phyloP scores from a whole-genome alignment of 2,797 vertebrate species.

The Tokudaia tokunoshimensis region DNA sequence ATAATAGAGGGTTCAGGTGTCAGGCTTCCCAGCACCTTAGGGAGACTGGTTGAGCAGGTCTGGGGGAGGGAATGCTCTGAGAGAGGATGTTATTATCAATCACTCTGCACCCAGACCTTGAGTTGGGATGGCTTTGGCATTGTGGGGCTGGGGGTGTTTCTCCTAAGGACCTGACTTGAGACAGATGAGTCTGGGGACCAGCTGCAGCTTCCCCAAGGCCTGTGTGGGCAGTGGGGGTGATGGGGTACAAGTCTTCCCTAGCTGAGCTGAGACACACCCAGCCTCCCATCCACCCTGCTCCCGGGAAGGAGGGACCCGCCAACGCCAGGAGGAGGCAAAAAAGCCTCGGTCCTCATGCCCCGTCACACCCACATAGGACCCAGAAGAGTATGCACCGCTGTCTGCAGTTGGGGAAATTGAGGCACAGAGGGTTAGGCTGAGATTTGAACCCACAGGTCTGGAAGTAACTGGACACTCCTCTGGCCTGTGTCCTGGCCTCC shows the following conservation, averaged over 20 bases:
- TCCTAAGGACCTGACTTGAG: not conserved
- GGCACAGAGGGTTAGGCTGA: not conserved
- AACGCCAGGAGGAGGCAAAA: not conserved
- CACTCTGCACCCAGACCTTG: slow-evolving; percentile 31
- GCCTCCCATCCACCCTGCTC: not conserved
- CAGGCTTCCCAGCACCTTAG: slow-evolving; percentile 52
- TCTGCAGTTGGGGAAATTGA: slow-evolving; percentile 30
- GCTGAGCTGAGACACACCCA: not conserved
- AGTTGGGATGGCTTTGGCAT: not conserved
- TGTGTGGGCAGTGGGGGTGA: not conserved
- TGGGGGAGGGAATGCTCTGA: slow-evolving; percentile 52
- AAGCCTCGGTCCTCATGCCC: not conserved
- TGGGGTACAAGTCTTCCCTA: not conserved
- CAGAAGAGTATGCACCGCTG: not conserved
- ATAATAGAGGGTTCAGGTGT: slow-evolving; percentile 72
- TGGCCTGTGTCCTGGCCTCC: too few relatives aligned
- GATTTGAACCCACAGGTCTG: not conserved
- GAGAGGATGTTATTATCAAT: slow-evolving; percentile 71
- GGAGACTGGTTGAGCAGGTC: slow-evolving; percentile 80
- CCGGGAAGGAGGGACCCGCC: not conserved
- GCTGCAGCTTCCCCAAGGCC: not conserved
- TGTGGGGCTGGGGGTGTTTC: not conserved
- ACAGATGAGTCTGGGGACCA: not conserved
- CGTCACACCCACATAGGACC: not conserved
- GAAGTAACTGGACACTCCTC: not conserved